phyloP scores from a whole-genome alignment of 2,797 vertebrate species.

The Acridotheres tristis region DNA sequence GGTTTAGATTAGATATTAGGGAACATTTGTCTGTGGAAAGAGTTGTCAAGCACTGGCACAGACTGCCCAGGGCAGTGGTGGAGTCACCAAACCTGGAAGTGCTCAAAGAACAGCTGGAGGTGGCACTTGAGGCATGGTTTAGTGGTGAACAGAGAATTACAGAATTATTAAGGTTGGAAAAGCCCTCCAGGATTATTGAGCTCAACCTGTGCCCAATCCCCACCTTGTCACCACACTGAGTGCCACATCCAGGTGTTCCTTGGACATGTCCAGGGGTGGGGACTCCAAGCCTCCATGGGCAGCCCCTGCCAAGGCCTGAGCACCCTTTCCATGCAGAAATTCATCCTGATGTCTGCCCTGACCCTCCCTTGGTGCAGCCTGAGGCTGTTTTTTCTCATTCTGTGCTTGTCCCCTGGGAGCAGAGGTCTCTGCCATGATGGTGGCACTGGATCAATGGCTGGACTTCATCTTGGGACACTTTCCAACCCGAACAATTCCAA shows the following conservation, averaged over 20 bases:
- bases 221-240: background rate
- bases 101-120: background rate
- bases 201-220: rapidly evolving
- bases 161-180: background rate
- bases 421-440: background rate
- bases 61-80: background rate
- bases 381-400: background rate
- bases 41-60: background rate
- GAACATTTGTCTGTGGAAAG: background rate
- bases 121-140: background rate
- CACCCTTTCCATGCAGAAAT: background rate
- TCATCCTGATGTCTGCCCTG: background rate
- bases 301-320: rapidly evolving
- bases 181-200: background rate
- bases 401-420: no score
- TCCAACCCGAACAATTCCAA: rapidly evolving
- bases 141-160: background rate
- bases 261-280: background rate
- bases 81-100: background rate
- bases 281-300: background rate
- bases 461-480: background rate
- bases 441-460: background rate
- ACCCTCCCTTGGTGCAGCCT: rapidly evolving
- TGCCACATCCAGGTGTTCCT: rapidly evolving
- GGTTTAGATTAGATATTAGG: background rate